Base-by-base conservation (phyloP, 2,113 vertebrate species). In the Alligator mississippiensis region DNA sequence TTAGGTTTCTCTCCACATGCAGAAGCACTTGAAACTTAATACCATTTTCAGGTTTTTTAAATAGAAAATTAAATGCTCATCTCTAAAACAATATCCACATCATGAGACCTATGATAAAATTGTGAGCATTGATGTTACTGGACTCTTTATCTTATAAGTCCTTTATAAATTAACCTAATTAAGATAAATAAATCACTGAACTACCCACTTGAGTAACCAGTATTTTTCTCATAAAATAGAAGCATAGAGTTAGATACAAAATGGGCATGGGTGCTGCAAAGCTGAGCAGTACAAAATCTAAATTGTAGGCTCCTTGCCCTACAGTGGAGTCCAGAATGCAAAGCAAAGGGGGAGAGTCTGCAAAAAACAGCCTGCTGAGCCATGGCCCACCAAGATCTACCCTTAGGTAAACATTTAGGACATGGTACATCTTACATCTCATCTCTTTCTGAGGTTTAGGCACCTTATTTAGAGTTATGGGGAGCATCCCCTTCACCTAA, bases 221-320 rank as follows among this genome's bases (percentile, higher is more conserved):
- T 9, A 78, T 80, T 63, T 75, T 28, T 19, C 76, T 70, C 60
- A 60, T 2, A 9, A 3, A 16, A 21, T 54, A 63, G 34, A 79
- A 58, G 27, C 64, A 89, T 1, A 28, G 5, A 28, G 58, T 19
- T 74, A 75, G 80, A 59, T 12, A 17, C 60, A 91, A 38, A 72
- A 80, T 58, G 62, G 82, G 61, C 0, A 1, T 1, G 1, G 7
- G 22, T 17, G 8, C 21, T 19, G 6, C 59, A 57, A 89, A 89
- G 80, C 75, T 21, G 27, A 38, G 54, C 38, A 83, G 62, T 4
- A 60, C 5, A 4, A 28, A 11, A n/a, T 30, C 60, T 0, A 0
- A 16, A 34, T 4, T 34, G 34, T 34, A 34, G 34, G 34, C 22
- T 89, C 77, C 89, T 89, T 74, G 60, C 84, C 38, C 77, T 66